A percentile compares a stretch with the other conserved stretches of the same genome.
Evolutionary conservation across 2,113 vertebrate species (phyloP).

Genomic region (Sylvilagus bachmani): DNA sequence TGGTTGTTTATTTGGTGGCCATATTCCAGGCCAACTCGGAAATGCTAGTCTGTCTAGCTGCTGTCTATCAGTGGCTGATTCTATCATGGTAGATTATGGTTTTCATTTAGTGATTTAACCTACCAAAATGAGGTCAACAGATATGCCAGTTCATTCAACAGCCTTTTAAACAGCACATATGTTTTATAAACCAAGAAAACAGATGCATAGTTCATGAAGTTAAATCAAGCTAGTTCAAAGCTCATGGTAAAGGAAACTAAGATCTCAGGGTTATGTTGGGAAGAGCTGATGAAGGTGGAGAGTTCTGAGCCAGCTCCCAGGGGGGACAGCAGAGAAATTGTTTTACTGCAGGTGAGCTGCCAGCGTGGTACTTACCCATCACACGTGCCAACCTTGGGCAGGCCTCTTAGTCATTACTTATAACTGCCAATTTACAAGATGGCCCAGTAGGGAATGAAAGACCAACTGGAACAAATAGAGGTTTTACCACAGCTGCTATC

Average conservation of each 20-base stretch:
- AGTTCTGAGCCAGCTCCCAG: too few relatives aligned
- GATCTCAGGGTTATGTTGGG: neutral
- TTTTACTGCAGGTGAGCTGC: conserved; percentile 67
- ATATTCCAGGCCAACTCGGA: neutral
- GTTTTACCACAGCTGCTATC: conserved; percentile 65
- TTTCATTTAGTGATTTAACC: conserved; percentile 40
- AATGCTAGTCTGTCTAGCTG: neutral
- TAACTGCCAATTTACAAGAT: conserved; percentile 80
- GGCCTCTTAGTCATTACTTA: conserved; percentile 80
- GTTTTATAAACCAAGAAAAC: conserved; percentile 49
- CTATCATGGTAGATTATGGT: neutral
- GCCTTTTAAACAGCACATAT: conserved; percentile 38
- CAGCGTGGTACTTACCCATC: conserved; percentile 66
- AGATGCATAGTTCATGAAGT: neutral
- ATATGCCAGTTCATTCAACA: neutral
- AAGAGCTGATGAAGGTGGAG: neutral
- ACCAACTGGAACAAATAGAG: conserved; percentile 78
- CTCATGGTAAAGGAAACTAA: conserved; percentile 29
- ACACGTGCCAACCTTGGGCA: conserved; percentile 72
- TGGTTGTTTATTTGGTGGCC: neutral
- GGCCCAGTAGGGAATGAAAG: conserved; percentile 59
- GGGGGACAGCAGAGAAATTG: conserved; percentile 37
- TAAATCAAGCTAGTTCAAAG: conserved; percentile 59
- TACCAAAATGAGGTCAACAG: neutral
- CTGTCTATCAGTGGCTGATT: neutral